phyloP scores from a whole-genome alignment of 2,888 invertebrate species.

The Dryococelus australis region DNA sequence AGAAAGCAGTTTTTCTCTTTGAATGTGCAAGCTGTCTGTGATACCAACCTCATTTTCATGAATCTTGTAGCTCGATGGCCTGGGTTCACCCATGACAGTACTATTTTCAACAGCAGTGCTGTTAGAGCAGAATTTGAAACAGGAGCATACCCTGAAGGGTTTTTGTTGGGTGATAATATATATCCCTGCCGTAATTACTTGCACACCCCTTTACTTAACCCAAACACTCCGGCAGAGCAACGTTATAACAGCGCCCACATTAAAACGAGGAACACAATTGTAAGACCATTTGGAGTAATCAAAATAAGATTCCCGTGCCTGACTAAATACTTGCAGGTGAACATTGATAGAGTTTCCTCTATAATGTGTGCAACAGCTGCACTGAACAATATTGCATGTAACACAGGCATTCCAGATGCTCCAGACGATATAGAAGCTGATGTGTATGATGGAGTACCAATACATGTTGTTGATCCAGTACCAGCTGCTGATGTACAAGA shows the following conservation, averaged over 20 bases:
- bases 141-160: neutral
- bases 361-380: neutral
- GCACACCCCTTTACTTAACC: neutral
- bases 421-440: neutral
- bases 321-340: neutral
- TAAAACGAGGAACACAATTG: neutral
- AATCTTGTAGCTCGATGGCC: neutral
- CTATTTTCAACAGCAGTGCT: neutral
- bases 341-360: neutral
- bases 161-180: neutral
- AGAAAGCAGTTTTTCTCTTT: neutral
- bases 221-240: neutral
- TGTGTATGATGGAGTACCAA: neutral
- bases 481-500: neutral
- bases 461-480: neutral
- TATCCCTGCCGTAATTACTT: neutral
- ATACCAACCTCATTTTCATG: neutral
- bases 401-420: neutral
- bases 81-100: neutral
- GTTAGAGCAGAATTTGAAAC: neutral
- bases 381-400: neutral
- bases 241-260: neutral
- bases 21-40: neutral
- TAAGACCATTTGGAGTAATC: neutral
- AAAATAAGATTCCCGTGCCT: neutral